Conservation (phyloP, 1,140 invertebrate species). For the Hycleus phaleratus region DNA sequence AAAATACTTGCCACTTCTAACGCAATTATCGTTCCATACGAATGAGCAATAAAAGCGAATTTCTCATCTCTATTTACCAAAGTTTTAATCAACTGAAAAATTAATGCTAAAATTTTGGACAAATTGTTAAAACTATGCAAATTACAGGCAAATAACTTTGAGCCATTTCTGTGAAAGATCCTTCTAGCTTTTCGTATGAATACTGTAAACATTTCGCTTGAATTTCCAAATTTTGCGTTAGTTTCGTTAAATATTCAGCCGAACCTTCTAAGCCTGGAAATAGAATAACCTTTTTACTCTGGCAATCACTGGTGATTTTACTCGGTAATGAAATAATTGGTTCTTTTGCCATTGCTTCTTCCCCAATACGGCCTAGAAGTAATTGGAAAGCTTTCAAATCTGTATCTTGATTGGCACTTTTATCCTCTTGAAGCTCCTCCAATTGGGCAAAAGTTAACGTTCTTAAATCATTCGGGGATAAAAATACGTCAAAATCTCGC, state of each 20-base stretch:
- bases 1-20: constrained; percentile 48
- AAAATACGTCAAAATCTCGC: constrained; percentile 52
- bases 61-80: constrained; percentile 1
- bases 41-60: constrained; percentile 57
- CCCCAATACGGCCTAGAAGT: not conserved
- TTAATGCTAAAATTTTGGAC: not conserved
- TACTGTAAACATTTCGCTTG: too few relatives aligned
- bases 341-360: not conserved
- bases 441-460: constrained; percentile 35
- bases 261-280: not conserved
- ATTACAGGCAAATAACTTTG: too few relatives aligned
- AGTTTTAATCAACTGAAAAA: constrained; percentile 1
- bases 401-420: not conserved
- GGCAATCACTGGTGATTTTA: not conserved
- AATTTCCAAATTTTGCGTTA: not conserved
- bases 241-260: too few relatives aligned
- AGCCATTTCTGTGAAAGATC: too few relatives aligned
- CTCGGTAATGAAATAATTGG: not conserved
- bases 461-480: constrained; percentile 54
- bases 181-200: not conserved
- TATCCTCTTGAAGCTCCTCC: not conserved
- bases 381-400: not conserved
- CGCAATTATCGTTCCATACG: constrained; percentile 52
- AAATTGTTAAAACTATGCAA: too few relatives aligned
- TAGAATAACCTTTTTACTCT: not conserved